A percentile compares a stretch with the other conserved stretches of the same genome.
phyloP scores from a whole-genome alignment of 2,888 invertebrate species.

The Acrobasis repandana region DNA sequence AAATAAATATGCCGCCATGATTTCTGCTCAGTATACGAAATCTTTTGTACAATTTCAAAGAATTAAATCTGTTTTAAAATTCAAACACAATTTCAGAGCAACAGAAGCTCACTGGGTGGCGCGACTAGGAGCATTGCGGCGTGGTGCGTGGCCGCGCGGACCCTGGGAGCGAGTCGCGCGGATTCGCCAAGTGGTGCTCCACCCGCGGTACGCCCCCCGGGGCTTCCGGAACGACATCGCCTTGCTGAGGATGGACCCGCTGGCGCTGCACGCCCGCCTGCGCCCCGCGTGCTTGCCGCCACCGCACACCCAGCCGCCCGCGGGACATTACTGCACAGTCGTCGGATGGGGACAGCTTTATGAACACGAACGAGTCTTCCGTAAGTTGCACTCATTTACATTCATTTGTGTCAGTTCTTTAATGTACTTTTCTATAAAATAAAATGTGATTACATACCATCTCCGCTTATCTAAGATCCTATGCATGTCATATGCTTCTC shows the following conservation, averaged over 20 bases:
- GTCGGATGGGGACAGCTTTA: slow-evolving; percentile 92
- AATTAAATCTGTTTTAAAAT: too few relatives aligned
- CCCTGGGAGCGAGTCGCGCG: slow-evolving; percentile 88
- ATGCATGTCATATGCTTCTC: too few relatives aligned
- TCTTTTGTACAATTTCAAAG: too few relatives aligned
- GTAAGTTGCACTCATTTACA: slow-evolving; percentile 78
- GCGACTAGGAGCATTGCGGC: slow-evolving; percentile 88
- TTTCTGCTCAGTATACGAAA: too few relatives aligned
- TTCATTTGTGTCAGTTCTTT: too few relatives aligned
- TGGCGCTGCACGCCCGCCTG: slow-evolving; percentile 78
- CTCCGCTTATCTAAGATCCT: too few relatives aligned
- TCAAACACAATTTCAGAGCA: slow-evolving; percentile 71
- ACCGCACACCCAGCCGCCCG: slow-evolving; percentile 80
- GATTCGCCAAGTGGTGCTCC: slow-evolving; percentile 85
- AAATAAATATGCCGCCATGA: too few relatives aligned
- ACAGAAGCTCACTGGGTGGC: slow-evolving; percentile 91
- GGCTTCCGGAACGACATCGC: slow-evolving; percentile 92
- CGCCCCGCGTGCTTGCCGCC: slow-evolving; percentile 82
- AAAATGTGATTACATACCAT: too few relatives aligned
- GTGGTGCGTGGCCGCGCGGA: slow-evolving; percentile 88
- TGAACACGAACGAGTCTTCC: slow-evolving; percentile 90
- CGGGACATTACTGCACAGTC: slow-evolving; percentile 88
- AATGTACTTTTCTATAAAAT: too few relatives aligned
- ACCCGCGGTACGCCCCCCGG: slow-evolving; percentile 88
- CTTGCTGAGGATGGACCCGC: slow-evolving; percentile 84